A percentile compares a stretch with the other conserved stretches of the same genome.
Conservation (phyloP, 2,888 invertebrate genomes). For the Apotomis betuletana region DNA sequence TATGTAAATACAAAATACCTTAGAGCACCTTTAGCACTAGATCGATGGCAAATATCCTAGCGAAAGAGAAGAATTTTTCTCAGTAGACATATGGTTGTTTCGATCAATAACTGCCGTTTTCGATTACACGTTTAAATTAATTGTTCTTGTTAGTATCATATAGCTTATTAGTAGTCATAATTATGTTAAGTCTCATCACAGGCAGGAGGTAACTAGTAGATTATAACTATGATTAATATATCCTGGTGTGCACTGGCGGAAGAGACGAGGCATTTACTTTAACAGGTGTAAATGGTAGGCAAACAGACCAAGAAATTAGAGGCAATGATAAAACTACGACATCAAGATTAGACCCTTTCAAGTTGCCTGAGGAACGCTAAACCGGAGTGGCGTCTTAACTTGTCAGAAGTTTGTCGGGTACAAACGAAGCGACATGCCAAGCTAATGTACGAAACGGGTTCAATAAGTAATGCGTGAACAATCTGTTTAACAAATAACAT, state of each 20-base stretch:
- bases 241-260: background rate
- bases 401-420: constrained; percentile 34
- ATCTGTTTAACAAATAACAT: constrained; percentile 35
- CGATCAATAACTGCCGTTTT: too few relatives aligned
- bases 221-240: constrained; percentile 16
- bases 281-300: constrained; percentile 25
- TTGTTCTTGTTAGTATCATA: too few relatives aligned
- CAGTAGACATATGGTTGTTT: too few relatives aligned
- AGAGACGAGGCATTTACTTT: background rate
- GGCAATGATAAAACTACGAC: constrained; percentile 28
- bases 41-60: too few relatives aligned
- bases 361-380: constrained; percentile 31
- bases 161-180: too few relatives aligned
- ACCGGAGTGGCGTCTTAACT: constrained; percentile 36
- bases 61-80: too few relatives aligned
- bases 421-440: constrained; percentile 29
- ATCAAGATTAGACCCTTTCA: constrained; percentile 30
- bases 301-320: constrained; percentile 30
- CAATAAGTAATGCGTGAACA: constrained; percentile 25
- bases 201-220: background rate
- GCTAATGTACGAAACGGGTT: constrained; percentile 37
- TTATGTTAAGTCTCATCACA: background rate
- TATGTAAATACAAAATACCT: too few relatives aligned
- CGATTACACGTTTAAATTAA: too few relatives aligned
- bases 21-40: too few relatives aligned